Conservation (phyloP, 2,113 vertebrate genomes). For the Corythornis madagascariensis region DNA sequence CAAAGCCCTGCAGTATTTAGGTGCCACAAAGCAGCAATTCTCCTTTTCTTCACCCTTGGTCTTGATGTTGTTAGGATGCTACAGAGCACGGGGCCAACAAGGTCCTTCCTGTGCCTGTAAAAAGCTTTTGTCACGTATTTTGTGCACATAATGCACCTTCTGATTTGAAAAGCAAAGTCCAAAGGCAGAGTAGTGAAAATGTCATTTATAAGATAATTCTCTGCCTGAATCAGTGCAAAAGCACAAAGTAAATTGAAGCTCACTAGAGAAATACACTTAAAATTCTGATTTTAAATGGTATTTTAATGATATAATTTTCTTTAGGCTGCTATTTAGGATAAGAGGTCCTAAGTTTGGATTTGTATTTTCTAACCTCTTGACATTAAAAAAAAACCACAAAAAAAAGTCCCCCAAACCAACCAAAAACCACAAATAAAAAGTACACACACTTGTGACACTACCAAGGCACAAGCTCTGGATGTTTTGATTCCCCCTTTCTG, state of each 20-base stretch:
- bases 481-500: neutral
- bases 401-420: too few species aligned
- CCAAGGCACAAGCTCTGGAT: neutral
- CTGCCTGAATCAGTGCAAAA: neutral
- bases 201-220: neutral
- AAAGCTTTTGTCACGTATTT: neutral
- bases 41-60: neutral
- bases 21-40: neutral
- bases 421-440: too few species aligned
- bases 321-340: neutral
- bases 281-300: neutral
- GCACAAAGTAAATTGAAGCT: neutral
- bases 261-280: neutral
- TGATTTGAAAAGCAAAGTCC: neutral
- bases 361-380: neutral
- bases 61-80: neutral
- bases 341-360: neutral
- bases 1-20: neutral
- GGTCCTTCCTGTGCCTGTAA: neutral
- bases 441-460: too few species aligned
- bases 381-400: neutral
- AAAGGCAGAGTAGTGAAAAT: neutral
- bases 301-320: neutral
- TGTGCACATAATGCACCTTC: neutral
- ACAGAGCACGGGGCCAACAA: rapidly evolving